Percentiles rank a stretch among this genome's conserved stretches.
phyloP scores from a whole-genome alignment of 2,888 invertebrate species.

The Quadroppia sp. region DNA sequence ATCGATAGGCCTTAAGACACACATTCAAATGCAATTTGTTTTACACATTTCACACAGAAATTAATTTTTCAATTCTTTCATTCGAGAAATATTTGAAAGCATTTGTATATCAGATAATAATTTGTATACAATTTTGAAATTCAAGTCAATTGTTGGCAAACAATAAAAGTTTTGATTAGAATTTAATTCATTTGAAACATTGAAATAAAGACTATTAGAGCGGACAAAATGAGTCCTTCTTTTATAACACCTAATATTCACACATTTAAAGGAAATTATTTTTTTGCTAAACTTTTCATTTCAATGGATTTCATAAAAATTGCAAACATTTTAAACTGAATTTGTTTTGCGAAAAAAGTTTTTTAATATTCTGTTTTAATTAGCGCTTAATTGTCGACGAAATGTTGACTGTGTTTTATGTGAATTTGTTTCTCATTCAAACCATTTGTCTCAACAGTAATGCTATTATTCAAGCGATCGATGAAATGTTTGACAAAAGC shows the following conservation, averaged over 20 bases:
- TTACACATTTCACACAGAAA: too few relatives aligned
- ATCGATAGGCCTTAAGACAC: too few relatives aligned
- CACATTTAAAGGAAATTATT: background rate
- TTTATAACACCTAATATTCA: background rate
- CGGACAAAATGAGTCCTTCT: slow-evolving; percentile 2
- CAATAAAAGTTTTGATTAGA: too few relatives aligned
- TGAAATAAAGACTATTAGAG: background rate
- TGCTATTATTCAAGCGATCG: background rate
- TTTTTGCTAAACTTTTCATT: background rate
- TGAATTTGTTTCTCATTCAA: background rate
- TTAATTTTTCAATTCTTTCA: too few relatives aligned
- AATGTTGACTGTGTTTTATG: background rate
- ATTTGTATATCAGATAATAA: too few relatives aligned
- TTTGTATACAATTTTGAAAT: too few relatives aligned
- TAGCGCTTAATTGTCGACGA: background rate
- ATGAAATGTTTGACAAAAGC: background rate
- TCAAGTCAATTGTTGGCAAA: too few relatives aligned
- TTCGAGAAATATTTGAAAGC: too few relatives aligned
- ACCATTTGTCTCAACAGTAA: background rate
- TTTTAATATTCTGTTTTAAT: too few relatives aligned
- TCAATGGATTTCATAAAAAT: background rate
- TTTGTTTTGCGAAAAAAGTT: too few relatives aligned
- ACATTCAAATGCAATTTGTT: too few relatives aligned
- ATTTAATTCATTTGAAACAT: background rate
- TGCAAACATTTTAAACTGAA: background rate